Base-by-base conservation (phyloP, 1,140 invertebrate species). In the Drosophila nebulosa region DNA sequence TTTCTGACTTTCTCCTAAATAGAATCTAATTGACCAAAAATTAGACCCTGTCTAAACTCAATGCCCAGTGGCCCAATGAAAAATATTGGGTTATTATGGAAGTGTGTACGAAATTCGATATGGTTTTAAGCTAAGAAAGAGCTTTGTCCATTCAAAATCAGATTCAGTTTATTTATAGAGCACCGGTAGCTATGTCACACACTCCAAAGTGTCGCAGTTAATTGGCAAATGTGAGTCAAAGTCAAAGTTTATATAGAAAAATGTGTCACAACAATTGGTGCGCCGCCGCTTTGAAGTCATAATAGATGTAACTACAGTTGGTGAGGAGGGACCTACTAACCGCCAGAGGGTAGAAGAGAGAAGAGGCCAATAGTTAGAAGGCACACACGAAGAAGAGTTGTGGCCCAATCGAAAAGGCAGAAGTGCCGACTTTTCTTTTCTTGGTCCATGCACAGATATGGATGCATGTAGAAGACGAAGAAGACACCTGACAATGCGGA, bases 171-270 rank as follows among this genome's bases (percentile, higher is more conserved):
- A 81, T 86, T 89, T 88, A 88, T 88, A 88, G 78, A 81, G 74
- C 83, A 30, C 71, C 81, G 63, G 74, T 85, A 86, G 81, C 81
- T 69, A 51, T 69, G 69, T 64, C 74, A 77, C 66, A 83, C 78
- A 88, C 78, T 88, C 39, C 83, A 81, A 88, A 86, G 83, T 88
- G 83, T 88, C 78, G 83, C 83, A 88, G 83, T 88, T 88, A 88
- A 88, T 88, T 88, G 83, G 83, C 83, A 88, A 88, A 88, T 88
- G 84, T 88, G 83, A 88, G 83, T 88, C 83, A 83, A 88, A 83
- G 83, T 79, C 88, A 46, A 46, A 46, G 39, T 46, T 21, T 46
- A 46, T 46, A 46, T 88, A 79, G 78, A 86, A 83, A 85, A 85
- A 85, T 69, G 60, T 81, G 78, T 74, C 81, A 81, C 64, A 88